Conservation (phyloP, 2,888 invertebrate species). For the Coelinius sp. region DNA sequence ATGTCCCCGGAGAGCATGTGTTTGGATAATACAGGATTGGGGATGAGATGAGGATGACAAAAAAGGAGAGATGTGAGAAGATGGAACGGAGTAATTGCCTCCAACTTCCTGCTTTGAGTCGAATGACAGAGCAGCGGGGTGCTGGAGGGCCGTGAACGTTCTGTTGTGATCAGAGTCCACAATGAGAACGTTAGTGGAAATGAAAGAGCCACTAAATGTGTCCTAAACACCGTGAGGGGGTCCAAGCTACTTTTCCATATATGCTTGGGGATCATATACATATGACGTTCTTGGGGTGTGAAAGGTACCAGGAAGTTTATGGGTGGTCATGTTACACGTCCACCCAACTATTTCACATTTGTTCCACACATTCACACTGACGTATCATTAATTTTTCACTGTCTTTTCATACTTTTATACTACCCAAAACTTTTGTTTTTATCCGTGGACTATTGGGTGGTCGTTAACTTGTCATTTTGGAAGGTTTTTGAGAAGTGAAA, state of each 20-base stretch:
- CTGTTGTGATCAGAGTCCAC: conserved; percentile 63
- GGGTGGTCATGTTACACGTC: conserved; percentile 50
- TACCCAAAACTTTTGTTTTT: background rate
- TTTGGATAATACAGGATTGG: conserved; percentile 5
- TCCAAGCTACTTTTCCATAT: conserved; percentile 12
- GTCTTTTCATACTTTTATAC: conserved; percentile 7
- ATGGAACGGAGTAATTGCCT: conserved; percentile 37
- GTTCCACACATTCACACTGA: conserved; percentile 8
- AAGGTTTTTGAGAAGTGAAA: background rate
- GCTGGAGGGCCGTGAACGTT: conserved; percentile 55
- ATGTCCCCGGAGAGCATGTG: conserved; percentile 24
- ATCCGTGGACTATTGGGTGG: conserved; percentile 4
- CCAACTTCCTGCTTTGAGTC: conserved; percentile 44
- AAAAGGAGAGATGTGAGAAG: conserved; percentile 22
- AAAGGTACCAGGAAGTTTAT: conserved; percentile 23
- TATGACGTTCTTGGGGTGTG: conserved; percentile 6
- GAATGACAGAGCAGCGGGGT: conserved; percentile 35
- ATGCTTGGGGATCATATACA: conserved; percentile 5
- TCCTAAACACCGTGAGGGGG: conserved; percentile 32
- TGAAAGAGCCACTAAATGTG: conserved; percentile 42
- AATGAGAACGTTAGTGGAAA: conserved; percentile 54
- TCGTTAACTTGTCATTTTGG: conserved; percentile 4
- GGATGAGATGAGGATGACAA: conserved; percentile 5
- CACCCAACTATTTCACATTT: conserved; percentile 51
- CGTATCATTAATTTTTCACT: background rate